Evolutionary conservation across 2,113 vertebrate genomes (phyloP).

Genomic region (Mystacornis crossleyi): DNA sequence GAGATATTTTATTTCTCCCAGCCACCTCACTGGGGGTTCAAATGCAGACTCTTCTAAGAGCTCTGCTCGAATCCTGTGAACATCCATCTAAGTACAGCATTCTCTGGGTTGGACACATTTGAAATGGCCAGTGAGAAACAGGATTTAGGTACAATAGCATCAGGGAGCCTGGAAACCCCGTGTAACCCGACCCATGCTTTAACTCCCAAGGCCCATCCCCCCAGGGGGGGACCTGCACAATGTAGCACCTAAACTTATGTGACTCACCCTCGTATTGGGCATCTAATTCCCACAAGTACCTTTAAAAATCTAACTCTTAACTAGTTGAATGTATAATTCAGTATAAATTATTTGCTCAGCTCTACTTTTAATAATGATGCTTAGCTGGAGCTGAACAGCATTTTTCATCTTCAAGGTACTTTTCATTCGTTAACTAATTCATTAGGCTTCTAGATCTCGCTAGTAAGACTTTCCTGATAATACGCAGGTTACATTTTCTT

Average conservation of each 20-base stretch:
- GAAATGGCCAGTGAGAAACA: too few relatives aligned
- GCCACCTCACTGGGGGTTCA: too few relatives aligned
- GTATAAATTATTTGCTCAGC: background rate
- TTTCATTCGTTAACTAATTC: background rate
- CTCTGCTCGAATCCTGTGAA: too few relatives aligned
- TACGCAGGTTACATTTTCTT: background rate
- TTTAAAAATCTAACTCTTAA: background rate
- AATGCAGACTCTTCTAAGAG: too few relatives aligned
- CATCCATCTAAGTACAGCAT: too few relatives aligned
- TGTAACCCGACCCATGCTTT: too few relatives aligned
- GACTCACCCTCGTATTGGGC: background rate
- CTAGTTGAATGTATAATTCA: background rate
- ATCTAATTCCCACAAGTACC: background rate
- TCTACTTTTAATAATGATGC: background rate
- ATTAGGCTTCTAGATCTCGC: background rate
- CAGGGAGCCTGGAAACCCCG: too few relatives aligned
- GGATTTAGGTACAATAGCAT: too few relatives aligned
- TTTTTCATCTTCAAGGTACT: slow-evolving; percentile 46
- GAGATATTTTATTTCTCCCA: too few relatives aligned
- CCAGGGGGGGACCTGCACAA: too few relatives aligned
- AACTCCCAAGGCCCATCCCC: too few relatives aligned
- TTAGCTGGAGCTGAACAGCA: background rate
- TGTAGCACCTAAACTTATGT: background rate
- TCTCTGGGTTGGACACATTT: too few relatives aligned
- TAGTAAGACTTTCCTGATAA: background rate